Conservation (phyloP, 64 coral and sea anemone genomes). For the Montipora sp. region DNA sequence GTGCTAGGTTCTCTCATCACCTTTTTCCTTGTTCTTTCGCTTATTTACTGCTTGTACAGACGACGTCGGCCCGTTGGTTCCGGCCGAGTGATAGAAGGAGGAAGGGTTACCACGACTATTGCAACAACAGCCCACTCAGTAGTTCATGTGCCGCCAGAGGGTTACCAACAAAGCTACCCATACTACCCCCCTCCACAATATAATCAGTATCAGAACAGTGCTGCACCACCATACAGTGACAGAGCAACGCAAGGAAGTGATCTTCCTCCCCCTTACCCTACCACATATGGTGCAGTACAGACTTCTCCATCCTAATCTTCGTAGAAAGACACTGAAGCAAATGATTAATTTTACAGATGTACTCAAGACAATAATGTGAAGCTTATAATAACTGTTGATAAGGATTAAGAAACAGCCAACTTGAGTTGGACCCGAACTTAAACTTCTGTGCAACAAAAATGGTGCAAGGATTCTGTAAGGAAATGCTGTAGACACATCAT, state of each 20-base stretch:
- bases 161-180: neutral
- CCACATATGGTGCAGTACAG: conserved; percentile 24
- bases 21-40: neutral
- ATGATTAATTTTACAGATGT: neutral
- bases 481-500: too few relatives aligned
- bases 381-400: too few relatives aligned
- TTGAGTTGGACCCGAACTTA: too few relatives aligned
- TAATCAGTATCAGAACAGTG: neutral
- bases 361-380: too few relatives aligned
- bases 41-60: neutral
- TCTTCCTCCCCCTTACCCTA: conserved; percentile 16
- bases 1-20: neutral
- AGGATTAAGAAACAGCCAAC: too few relatives aligned
- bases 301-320: neutral
- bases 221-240: neutral
- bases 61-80: neutral
- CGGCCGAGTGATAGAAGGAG: conserved; percentile 7
- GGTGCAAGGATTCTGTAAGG: too few relatives aligned
- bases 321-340: neutral
- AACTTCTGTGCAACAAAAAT: too few relatives aligned
- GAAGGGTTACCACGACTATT: neutral
- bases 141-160: neutral
- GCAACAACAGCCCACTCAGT: neutral
- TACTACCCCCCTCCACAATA: neutral
- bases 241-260: neutral